A percentile compares a stretch with the other conserved stretches of the same genome.
These are phyloP conservation scores for Zaprionus camerounensis DNA, from an alignment of 1,140 invertebrate genomes.

Conservation along the genomic window DNA sequence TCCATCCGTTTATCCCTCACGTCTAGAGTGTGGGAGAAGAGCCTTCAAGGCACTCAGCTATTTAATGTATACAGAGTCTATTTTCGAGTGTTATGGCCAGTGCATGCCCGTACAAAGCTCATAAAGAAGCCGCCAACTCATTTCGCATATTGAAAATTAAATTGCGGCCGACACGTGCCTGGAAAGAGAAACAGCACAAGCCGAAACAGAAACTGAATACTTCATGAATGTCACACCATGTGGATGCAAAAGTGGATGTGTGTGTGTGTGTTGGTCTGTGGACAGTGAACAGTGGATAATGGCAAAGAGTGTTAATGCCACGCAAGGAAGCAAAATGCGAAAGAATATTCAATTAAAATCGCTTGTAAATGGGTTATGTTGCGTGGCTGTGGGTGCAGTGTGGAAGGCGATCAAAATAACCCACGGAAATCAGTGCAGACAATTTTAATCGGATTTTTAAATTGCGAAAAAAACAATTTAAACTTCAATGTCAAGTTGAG, in stretches of 20 bases:
- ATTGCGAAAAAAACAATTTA: neutral
- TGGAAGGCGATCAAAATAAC: slow-evolving; percentile 30
- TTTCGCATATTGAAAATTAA: slow-evolving; percentile 34
- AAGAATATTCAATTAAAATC: slow-evolving; percentile 40
- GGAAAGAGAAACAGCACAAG: neutral
- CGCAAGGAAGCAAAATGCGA: slow-evolving; percentile 25
- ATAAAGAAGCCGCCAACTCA: slow-evolving; percentile 19
- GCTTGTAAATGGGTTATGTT: slow-evolving; percentile 17
- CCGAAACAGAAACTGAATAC: slow-evolving; percentile 20
- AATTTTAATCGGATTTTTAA: slow-evolving; percentile 1
- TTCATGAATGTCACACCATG: slow-evolving; percentile 52
- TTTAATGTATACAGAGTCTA: slow-evolving; percentile 22
- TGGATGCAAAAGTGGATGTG: neutral
- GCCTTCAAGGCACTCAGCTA: neutral
- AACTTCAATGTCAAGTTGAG: neutral
- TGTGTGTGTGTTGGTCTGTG: slow-evolving; percentile 17
- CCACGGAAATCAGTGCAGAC: neutral
- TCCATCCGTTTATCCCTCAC: no score
- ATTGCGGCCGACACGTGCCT: slow-evolving; percentile 38
- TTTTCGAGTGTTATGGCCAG: slow-evolving; percentile 22
- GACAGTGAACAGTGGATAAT: slow-evolving; percentile 46
- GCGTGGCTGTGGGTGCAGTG: neutral
- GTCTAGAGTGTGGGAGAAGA: no score
- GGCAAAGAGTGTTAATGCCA: slow-evolving; percentile 63
- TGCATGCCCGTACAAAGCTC: neutral